Base-by-base conservation (phyloP, 2,113 vertebrate genomes). In the Morphnarchus princeps region DNA sequence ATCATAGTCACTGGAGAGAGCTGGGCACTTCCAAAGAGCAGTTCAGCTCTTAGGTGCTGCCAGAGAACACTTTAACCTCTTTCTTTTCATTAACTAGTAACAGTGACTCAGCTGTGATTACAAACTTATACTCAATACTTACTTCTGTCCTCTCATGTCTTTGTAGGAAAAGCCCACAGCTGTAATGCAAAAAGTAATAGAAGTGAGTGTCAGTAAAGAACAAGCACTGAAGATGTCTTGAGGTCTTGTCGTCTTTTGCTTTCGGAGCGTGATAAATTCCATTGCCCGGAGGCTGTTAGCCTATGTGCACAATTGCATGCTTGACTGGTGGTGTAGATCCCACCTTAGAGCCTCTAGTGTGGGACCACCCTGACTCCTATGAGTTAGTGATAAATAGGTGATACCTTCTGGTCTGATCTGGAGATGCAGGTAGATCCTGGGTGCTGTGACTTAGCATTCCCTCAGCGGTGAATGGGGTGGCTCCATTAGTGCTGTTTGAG, bases 231-330 rank as follows among this genome's bases (percentile, higher is more conserved):
- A 63, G 18, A 16, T 45, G 4, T 77, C 34, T 40, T 55, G 38
- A 32, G 8, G 32, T 31, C 8, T 69, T 81, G 8, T 67, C 9
- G 47, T 34, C 10, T 76, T 78, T 85, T 89, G 26, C 9, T n/a
- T 58, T 31, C 36, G 18, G 16, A 66, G 10, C 22, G 9, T 20
- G 61, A n/a, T 15, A 59, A 71, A 50, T 67, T 58, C 12, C 6
- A 20, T 32, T 34, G 8, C 20, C 21, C 0, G 1, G 16, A 28
- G 25, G 25, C 25, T 77, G 16, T 69, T 81, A 77, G 54, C 43
- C n/a, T 29, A 8, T 5, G 3, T 0, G 2, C 6, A 4, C 5
- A 15, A 24, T 22, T 2, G 6, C 7, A 14, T 0, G 1, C 11
- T 31, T 81, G 49, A 2, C 32, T 67, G 28, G 6, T 86, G 42